These are phyloP conservation scores for Eulemur rufifrons DNA, from an alignment of 2,113 vertebrate genomes.

Conservation along the genomic window DNA sequence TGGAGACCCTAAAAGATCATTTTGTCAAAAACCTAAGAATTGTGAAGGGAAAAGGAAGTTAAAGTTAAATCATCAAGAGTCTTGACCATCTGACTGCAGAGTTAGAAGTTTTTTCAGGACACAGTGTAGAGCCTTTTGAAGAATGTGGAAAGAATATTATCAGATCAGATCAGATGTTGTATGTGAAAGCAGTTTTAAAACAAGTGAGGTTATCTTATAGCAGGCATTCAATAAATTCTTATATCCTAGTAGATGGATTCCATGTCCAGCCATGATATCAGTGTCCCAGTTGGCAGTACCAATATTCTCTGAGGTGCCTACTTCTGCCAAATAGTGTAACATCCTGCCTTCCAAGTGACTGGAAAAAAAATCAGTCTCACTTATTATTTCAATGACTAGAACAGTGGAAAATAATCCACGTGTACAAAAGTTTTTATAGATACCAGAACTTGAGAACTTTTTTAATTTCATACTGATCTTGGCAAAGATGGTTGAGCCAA, in stretches of 20 bases:
- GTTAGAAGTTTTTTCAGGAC: not conserved
- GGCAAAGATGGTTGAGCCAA: not conserved
- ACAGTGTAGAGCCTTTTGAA: not conserved
- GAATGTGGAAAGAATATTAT: not conserved
- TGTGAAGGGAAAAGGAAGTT: not conserved
- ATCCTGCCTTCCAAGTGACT: not conserved
- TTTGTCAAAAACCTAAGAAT: not conserved
- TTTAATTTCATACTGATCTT: not conserved
- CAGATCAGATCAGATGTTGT: not conserved
- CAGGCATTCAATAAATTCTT: not conserved
- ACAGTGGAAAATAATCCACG: not conserved
- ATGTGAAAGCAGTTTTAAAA: not conserved
- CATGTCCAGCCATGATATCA: not conserved
- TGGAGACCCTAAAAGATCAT: not conserved
- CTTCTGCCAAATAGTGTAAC: not conserved
- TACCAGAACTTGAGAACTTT: not conserved
- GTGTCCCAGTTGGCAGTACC: not conserved
- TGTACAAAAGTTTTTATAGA: not conserved
- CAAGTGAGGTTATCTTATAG: not conserved
- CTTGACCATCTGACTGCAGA: not conserved
- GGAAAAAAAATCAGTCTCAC: not conserved
- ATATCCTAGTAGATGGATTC: not conserved
- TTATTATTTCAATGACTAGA: conserved; percentile 12
- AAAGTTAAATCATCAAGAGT: not conserved
- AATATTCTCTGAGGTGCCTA: not conserved